phyloP scores from a whole-genome alignment of 2,113 vertebrate genomes.

The Alexandromys fortis region DNA sequence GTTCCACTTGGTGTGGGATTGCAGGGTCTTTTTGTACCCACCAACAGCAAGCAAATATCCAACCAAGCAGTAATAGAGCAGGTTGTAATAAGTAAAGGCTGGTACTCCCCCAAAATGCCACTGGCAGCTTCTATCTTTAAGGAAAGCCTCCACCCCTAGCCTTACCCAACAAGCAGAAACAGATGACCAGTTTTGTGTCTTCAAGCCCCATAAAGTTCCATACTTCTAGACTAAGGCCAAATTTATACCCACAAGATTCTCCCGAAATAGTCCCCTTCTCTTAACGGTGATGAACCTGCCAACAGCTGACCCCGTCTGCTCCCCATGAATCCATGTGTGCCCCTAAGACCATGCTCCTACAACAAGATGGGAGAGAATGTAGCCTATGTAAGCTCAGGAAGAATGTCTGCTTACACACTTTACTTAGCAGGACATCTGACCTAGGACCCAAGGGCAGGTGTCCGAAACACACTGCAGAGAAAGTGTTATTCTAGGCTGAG shows the following conservation, averaged over 20 bases:
- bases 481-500: neutral
- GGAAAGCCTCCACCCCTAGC: neutral
- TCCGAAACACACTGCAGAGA: neutral
- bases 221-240: neutral
- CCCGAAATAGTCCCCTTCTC: neutral
- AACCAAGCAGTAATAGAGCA: neutral
- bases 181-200: neutral
- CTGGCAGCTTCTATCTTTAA: neutral
- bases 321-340: neutral
- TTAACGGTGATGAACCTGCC: neutral
- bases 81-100: neutral
- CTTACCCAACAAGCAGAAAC: neutral
- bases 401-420: neutral
- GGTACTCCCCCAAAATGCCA: neutral
- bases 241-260: neutral
- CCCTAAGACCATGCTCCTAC: neutral
- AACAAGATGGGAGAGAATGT: neutral
- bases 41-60: neutral
- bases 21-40: neutral
- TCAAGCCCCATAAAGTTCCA: neutral
- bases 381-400: neutral
- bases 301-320: neutral
- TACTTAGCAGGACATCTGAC: slow-evolving; percentile 10
- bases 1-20: neutral
- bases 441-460: neutral